Base-by-base conservation (phyloP, 2,797 vertebrate genomes). In the Parauchenoglanis ngamensis region DNA sequence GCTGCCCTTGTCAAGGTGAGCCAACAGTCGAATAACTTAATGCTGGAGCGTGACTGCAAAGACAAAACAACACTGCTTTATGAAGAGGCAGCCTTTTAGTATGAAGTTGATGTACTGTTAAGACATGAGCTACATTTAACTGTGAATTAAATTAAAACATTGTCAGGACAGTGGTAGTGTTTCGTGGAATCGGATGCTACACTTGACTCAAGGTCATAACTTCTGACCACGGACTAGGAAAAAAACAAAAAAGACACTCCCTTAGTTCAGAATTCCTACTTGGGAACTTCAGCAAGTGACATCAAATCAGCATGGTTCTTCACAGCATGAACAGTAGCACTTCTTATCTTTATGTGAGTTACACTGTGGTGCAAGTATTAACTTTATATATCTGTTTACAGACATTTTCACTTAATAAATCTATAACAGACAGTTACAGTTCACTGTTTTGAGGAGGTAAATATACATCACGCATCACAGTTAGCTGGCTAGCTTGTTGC, bases 1-100 rank as follows among this genome's bases (percentile, higher is more conserved):
- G 97, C 98, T 0, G 98, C 98, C 0, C 91, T 99, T 59, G 96
- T 99, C 92, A 99, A 98, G 97, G 98, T 99, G 90, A 90, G 91
- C n/a, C 17, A 7, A 17, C 15, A 49, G 44, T 25, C 21, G 15
- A 31, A 23, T 28, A 40, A 59, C 11, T 84, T 44, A 57, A 23
- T 23, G 12, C 35, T 13, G 4, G 54, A 61, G 56, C 5, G 78
- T 3, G 13, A 77, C 25, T 83, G 44, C 59, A 49, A 3, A 46
- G 80, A 84, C 35, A 40, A 7, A 1, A 44, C 80, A 31, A 19
- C 6, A 7, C 52, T 10, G 75, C n/a, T 31, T 2, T 31, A 56
- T 35, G 52, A 56, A 17, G 19, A 44, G 3, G 35, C 35, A 72
- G 40, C 23, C 3, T 75, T 11, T 35, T 7, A 25, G 35, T 72